These are phyloP conservation scores for Geotrypetes seraphini DNA, from an alignment of 2,797 vertebrate species.

Conservation along the genomic window DNA sequence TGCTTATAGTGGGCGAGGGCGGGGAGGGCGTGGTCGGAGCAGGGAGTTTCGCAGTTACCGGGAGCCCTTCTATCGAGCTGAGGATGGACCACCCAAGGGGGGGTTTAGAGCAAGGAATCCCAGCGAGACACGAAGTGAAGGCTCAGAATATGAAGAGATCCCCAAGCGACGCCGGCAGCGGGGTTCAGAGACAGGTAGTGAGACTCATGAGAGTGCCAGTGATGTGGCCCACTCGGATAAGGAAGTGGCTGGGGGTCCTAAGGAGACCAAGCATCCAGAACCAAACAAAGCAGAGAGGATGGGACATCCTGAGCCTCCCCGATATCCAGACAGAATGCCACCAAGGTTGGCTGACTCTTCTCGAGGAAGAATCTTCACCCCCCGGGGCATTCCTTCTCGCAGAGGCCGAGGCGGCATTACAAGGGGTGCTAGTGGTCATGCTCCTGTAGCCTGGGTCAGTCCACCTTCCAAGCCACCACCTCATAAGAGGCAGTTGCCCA, in stretches of 20 bases:
- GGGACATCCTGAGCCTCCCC: slow-evolving; percentile 4
- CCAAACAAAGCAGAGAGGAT: neutral
- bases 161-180: slow-evolving; percentile 80
- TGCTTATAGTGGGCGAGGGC: slow-evolving; percentile 57
- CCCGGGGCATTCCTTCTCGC: slow-evolving; percentile 81
- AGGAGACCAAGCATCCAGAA: slow-evolving; percentile 21
- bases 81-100: slow-evolving; percentile 46
- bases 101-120: slow-evolving; percentile 65
- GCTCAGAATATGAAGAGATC: slow-evolving; percentile 85
- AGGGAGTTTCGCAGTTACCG: slow-evolving; percentile 69
- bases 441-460: slow-evolving; percentile 26
- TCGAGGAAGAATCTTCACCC: slow-evolving; percentile 77
- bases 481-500: too few species aligned
- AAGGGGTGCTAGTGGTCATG: too few species aligned
- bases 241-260: slow-evolving; percentile 32
- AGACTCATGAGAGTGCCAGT: slow-evolving; percentile 66
- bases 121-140: slow-evolving; percentile 85
- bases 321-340: slow-evolving; percentile 15
- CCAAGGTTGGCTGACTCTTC: slow-evolving; percentile 26
- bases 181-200: slow-evolving; percentile 83
- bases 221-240: slow-evolving; percentile 76
- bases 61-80: slow-evolving; percentile 35
- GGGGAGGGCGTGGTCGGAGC: slow-evolving; percentile 43
- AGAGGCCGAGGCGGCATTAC: slow-evolving; percentile 77
- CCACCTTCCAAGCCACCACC: slow-evolving; percentile 26